These are phyloP conservation scores for Dendropsophus ebraccatus DNA, from an alignment of 2,113 vertebrate species.

Conservation along the genomic window DNA sequence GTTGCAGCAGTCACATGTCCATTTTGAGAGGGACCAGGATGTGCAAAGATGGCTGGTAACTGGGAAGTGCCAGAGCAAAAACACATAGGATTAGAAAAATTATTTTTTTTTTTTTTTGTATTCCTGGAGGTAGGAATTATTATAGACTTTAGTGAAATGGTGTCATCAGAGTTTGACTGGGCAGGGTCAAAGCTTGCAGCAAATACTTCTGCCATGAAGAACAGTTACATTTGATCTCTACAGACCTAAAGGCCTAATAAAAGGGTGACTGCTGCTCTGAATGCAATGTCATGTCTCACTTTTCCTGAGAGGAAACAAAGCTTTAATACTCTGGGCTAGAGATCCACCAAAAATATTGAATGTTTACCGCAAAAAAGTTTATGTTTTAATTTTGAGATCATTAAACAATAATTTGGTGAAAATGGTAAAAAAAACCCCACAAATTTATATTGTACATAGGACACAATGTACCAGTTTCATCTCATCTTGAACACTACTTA, in stretches of 20 bases:
- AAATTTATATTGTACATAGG: too few species aligned
- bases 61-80: too few species aligned
- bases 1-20: too few species aligned
- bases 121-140: too few species aligned
- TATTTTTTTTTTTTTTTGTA: too few species aligned
- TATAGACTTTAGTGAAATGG: too few species aligned
- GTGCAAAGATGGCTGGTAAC: too few species aligned
- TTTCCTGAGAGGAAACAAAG: neutral
- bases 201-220: neutral
- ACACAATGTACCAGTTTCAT: too few species aligned
- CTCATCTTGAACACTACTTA: too few species aligned
- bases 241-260: neutral
- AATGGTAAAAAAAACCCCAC: too few species aligned
- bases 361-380: neutral
- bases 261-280: neutral
- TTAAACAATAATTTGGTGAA: neutral
- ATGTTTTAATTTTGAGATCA: neutral
- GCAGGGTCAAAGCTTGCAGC: neutral
- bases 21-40: too few species aligned
- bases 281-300: neutral
- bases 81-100: too few species aligned
- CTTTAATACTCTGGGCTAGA: neutral
- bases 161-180: neutral
- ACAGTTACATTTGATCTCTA: neutral
- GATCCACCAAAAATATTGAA: neutral